These are phyloP conservation scores for Corythornis cristatus DNA, from an alignment of 2,113 vertebrate species.

Conservation along the genomic window DNA sequence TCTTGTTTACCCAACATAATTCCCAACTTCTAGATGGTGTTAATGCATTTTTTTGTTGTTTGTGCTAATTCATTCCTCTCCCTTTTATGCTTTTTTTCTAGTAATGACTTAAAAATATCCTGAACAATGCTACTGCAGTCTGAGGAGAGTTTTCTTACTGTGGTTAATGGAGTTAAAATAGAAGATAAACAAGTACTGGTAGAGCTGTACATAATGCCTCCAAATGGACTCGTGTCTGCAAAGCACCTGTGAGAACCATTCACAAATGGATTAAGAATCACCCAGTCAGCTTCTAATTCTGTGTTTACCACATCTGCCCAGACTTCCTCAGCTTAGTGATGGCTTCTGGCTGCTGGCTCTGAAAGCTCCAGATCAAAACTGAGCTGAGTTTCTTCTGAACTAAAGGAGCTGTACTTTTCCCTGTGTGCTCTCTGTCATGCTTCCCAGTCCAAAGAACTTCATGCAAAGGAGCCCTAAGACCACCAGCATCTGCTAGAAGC, in stretches of 20 bases:
- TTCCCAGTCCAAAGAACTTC: background rate
- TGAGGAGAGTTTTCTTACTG: background rate
- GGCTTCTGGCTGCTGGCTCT: background rate
- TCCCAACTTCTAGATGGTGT: background rate
- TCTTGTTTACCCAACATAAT: background rate
- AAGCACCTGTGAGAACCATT: background rate
- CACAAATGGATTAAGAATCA: background rate
- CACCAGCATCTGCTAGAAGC: background rate
- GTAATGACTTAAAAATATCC: background rate
- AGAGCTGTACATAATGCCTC: background rate
- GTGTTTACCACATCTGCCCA: background rate
- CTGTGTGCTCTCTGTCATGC: background rate
- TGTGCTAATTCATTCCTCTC: background rate
- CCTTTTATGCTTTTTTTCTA: background rate
- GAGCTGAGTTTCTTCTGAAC: background rate
- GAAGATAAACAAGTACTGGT: background rate
- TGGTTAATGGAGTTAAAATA: background rate
- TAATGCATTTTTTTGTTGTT: background rate
- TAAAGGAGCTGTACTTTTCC: background rate
- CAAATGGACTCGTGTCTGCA: background rate
- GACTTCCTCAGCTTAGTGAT: background rate
- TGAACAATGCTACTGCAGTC: background rate
- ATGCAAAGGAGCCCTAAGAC: background rate
- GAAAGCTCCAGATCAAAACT: background rate
- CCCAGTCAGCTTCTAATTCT: background rate